Evolutionary conservation across 1,140 invertebrate species (phyloP), one percentile per base, ranked within the genome.

Genomic region (Drosophila persimilis): DNA sequence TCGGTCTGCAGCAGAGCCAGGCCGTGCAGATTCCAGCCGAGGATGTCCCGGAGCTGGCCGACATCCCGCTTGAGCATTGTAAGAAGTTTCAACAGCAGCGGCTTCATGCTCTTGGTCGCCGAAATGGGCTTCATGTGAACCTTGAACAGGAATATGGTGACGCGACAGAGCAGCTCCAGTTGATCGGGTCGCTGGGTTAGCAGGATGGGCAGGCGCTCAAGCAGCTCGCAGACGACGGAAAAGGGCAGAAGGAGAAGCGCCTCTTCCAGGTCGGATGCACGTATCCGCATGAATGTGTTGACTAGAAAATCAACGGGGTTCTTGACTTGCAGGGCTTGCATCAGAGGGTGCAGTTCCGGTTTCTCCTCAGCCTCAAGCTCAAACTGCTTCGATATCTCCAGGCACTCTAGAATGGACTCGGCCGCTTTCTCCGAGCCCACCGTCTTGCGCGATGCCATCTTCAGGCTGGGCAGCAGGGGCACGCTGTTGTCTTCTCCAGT

Each of bases 401-500:
- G 91, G 86, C 97, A 97, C 92, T 98, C 98, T 64, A 98, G 92
- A 50, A 99, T 94, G 43, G 95, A 94, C 90, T 99, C 98, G 53
- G 97, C 96, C 55, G 95, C 96, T 94, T 95, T 97, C 91, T 99
- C 96, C 71, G 97, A 97, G 50, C 97, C 96, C 13, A 97, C 94
- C 0, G 97, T 99, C 93, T 98, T 98, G 73, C 95, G 96, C 0
- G 97, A 96, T 3, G 98, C 95, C 76, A 99, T 92, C 43, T 94
- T 95, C 24, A 97, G 93, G 71, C 96, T 95, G 11, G 95, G 94
- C 39, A 95, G 92, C 41, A 95, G 93, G 17, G 95, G 94, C 39
- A 96, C 94, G 17, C 93, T 90, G 15, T 94, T 92, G 75, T 94
- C 94, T 77, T 96, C 95, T 0, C 94, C 95, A 3, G 95, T 96